Conservation (phyloP, 2,888 invertebrate species). For the Bellardia bayeri region DNA sequence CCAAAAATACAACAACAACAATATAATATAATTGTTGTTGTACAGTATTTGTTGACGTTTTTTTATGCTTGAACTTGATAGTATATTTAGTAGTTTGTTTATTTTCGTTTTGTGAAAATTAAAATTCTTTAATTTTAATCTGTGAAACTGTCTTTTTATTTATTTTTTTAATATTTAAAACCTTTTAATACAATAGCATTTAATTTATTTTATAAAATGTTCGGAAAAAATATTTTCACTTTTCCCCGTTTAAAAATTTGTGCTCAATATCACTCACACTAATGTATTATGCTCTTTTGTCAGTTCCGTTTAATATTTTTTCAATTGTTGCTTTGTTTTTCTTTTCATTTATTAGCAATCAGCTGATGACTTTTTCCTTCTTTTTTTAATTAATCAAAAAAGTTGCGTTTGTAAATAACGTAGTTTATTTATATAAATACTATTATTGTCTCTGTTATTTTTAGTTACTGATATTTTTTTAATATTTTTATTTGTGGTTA, state of each 20-base stretch:
- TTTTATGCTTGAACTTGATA: constrained; percentile 75
- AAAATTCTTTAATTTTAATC: not conserved
- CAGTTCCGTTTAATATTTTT: constrained; percentile 44
- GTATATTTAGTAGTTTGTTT: constrained; percentile 18
- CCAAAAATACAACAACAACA: constrained; percentile 20
- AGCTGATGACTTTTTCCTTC: constrained; percentile 73
- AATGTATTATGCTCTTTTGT: constrained; percentile 1
- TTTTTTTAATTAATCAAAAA: constrained; percentile 46
- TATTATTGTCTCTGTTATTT: constrained; percentile 16
- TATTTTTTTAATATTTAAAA: not conserved
- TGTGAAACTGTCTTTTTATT: not conserved
- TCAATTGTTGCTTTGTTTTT: constrained; percentile 65
- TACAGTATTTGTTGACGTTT: constrained; percentile 35
- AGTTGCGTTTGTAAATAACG: constrained; percentile 68
- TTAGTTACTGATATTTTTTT: constrained; percentile 3
- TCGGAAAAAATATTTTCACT: constrained; percentile 27
- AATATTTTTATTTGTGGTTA: constrained; percentile 6
- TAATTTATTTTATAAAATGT: not conserved
- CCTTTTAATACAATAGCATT: not conserved
- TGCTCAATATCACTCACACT: constrained; percentile 22
- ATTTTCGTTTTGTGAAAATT: not conserved
- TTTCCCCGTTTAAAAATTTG: not conserved
- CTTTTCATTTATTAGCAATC: constrained; percentile 55
- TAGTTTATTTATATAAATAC: constrained; percentile 9
- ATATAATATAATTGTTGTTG: not conserved